A percentile compares a stretch with the other conserved stretches of the same genome.
Conservation (phyloP, 2,797 vertebrate genomes). For the Chelon auratus region DNA sequence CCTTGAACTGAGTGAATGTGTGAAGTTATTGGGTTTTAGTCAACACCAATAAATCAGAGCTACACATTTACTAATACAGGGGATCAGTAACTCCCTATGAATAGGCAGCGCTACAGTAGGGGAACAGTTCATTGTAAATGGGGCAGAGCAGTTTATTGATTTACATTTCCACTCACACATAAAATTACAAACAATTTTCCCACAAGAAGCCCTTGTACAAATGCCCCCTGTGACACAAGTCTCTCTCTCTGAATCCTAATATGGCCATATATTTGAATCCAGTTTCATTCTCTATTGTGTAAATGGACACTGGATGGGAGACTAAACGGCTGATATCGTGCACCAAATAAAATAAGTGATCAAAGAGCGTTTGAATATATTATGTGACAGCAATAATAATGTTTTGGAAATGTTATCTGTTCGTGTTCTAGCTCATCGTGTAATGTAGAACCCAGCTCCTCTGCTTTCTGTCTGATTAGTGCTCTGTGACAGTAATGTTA, state of each 20-base stretch:
- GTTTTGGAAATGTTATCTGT: conserved; percentile 50
- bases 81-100: conserved; percentile 3
- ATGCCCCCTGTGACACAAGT: conserved; percentile 45
- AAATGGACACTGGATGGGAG: conserved; percentile 23
- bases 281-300: conserved; percentile 13
- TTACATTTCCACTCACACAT: conserved; percentile 57
- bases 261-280: conserved; percentile 42
- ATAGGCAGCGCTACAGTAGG: conserved; percentile 9
- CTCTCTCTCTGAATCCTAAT: conserved; percentile 52
- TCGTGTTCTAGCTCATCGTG: conserved; percentile 25
- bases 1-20: not conserved
- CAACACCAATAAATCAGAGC: conserved; percentile 37
- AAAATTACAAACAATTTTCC: conserved; percentile 60
- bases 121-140: conserved; percentile 42
- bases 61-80: conserved; percentile 6
- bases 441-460: not conserved
- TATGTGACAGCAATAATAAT: conserved; percentile 28
- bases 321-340: conserved; percentile 50
- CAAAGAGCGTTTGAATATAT: conserved; percentile 39
- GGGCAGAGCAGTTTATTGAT: conserved; percentile 52
- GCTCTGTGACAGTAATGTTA: conserved; percentile 22
- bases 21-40: conserved; percentile 16
- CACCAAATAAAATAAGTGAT: conserved; percentile 15
- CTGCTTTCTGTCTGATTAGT: conserved; percentile 28
- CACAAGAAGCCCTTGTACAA: conserved; percentile 48